A percentile compares a stretch with the other conserved stretches of the same genome.
phyloP scores from a whole-genome alignment of 2,113 vertebrate species.

The human (Homo sapiens) region GRCh38 chr6:169795501-169796000 shows the following conservation, averaged over 20 bases:
- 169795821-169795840: neutral
- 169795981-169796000: too few species aligned
- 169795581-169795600: rapidly evolving
- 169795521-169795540: too few species aligned
- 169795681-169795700: neutral
- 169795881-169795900: too few species aligned
- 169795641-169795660: neutral
- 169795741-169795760: neutral
- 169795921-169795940: too few species aligned
- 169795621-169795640: rapidly evolving
- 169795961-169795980: too few species aligned
- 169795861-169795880: too few species aligned
- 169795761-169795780: neutral
- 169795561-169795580: neutral
- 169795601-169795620: neutral
- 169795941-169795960: too few species aligned
- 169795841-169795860: neutral
- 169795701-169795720: too few species aligned
- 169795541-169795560: neutral
- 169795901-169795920: too few species aligned
- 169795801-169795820: neutral
- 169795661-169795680: neutral
- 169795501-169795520: neutral
- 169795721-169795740: neutral
- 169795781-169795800: neutral